Evolutionary conservation across 2,888 invertebrate genomes (phyloP).

Genomic region (Conops quadrifasciatus): DNA sequence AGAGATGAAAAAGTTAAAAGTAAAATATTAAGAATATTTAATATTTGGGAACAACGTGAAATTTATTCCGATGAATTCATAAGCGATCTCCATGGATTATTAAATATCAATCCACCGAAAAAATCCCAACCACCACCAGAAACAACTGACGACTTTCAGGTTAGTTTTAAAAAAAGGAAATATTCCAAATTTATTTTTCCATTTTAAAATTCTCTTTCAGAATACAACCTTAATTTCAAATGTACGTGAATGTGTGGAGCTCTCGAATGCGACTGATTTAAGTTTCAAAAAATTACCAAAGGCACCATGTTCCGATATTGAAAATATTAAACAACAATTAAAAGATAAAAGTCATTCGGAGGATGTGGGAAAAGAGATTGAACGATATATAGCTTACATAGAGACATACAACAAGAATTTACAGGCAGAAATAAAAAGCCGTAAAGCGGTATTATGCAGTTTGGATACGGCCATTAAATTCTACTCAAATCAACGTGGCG

Average conservation of each 20-base stretch:
- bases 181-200: not conserved
- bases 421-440: slow-evolving; percentile 82
- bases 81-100: slow-evolving; percentile 82
- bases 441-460: slow-evolving; percentile 79
- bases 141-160: slow-evolving; percentile 59
- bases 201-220: slow-evolving; percentile 60
- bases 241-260: slow-evolving; percentile 76
- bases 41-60: slow-evolving; percentile 94
- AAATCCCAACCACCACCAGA: slow-evolving; percentile 52
- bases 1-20: slow-evolving; percentile 90
- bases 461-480: slow-evolving; percentile 85
- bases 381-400: slow-evolving; percentile 80
- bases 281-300: slow-evolving; percentile 69
- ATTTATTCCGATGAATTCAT: slow-evolving; percentile 92
- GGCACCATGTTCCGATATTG: slow-evolving; percentile 75
- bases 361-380: slow-evolving; percentile 87
- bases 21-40: slow-evolving; percentile 88
- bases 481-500: slow-evolving; percentile 88
- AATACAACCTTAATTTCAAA: slow-evolving; percentile 77
- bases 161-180: slow-evolving; percentile 30
- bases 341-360: slow-evolving; percentile 89
- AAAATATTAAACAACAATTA: slow-evolving; percentile 79
- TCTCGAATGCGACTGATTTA: slow-evolving; percentile 78
- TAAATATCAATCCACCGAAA: slow-evolving; percentile 77
- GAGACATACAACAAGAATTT: slow-evolving; percentile 83